A percentile compares a stretch with the other conserved stretches of the same genome.
phyloP scores from a whole-genome alignment of 2,797 vertebrate genomes.

The Monodelphis domestica region DNA sequence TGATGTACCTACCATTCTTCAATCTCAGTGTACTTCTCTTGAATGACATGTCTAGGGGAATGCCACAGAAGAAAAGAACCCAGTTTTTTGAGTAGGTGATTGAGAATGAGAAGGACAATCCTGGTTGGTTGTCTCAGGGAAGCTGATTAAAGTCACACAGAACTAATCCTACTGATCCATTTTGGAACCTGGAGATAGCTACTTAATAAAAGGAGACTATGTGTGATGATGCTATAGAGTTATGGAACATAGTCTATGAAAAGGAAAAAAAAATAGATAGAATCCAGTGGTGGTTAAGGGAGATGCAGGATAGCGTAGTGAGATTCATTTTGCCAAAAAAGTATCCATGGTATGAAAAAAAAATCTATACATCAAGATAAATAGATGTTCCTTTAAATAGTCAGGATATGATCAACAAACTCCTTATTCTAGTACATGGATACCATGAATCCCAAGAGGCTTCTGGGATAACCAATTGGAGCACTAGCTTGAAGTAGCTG shows the following conservation, averaged over 20 bases:
- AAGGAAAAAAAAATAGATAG: not conserved
- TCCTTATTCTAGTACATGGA: not conserved
- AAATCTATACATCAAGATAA: not conserved
- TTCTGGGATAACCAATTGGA: not conserved
- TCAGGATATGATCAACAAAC: not conserved
- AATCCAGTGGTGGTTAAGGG: not conserved
- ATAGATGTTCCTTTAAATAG: not conserved
- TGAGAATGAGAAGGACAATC: not conserved
- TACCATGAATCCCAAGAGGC: not conserved
- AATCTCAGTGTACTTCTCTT: slow-evolving; percentile 1
- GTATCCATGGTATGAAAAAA: not conserved
- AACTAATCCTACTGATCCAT: not conserved
- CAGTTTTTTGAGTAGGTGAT: not conserved
- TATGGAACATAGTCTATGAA: accelerated
- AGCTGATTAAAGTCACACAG: not conserved
- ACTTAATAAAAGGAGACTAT: not conserved
- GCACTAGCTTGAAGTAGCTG: not conserved
- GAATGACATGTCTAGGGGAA: not conserved
- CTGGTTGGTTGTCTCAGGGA: not conserved
- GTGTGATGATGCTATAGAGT: not conserved
- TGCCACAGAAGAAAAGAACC: not conserved
- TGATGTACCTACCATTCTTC: not conserved
- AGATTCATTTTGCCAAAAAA: slow-evolving; percentile 9
- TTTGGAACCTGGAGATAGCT: not conserved
- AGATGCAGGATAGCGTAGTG: not conserved